These are phyloP conservation scores for Sylvia atricapilla DNA, from an alignment of 2,113 vertebrate genomes.

Conservation along the genomic window DNA sequence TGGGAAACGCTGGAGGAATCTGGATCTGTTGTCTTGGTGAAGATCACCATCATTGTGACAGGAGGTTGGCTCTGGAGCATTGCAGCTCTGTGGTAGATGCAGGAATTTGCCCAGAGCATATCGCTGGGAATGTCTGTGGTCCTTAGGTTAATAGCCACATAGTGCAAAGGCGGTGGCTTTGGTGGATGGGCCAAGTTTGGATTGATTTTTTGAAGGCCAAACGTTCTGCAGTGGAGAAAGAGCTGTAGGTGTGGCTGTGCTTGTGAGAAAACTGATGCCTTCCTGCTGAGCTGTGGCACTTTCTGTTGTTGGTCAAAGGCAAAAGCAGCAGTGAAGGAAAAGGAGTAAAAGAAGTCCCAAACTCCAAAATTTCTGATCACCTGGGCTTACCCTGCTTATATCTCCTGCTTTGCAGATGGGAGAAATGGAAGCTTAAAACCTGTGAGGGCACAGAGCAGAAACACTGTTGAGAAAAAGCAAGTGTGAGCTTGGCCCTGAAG, in stretches of 20 bases:
- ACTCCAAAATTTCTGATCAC: neutral
- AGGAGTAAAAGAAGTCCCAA: neutral
- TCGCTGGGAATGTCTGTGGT: neutral
- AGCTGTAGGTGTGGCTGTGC: neutral
- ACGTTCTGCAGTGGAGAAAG: neutral
- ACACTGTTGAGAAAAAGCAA: neutral
- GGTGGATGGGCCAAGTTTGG: neutral
- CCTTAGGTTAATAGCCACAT: neutral
- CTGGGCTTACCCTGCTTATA: neutral
- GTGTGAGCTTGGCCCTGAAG: neutral
- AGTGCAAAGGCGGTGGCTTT: accelerated
- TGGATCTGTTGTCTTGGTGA: neutral
- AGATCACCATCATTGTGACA: accelerated
- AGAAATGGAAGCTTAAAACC: neutral
- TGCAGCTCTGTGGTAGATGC: neutral
- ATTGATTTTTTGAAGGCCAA: neutral
- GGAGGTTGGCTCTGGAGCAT: neutral
- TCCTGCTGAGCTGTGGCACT: neutral
- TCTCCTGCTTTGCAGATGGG: neutral
- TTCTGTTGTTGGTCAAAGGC: neutral
- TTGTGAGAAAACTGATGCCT: neutral
- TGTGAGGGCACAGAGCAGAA: neutral
- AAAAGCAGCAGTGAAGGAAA: neutral
- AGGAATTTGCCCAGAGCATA: neutral
- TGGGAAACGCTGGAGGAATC: neutral